These are phyloP conservation scores for Escarpia spicata DNA, from an alignment of 2,888 invertebrate genomes.

Conservation along the genomic window DNA sequence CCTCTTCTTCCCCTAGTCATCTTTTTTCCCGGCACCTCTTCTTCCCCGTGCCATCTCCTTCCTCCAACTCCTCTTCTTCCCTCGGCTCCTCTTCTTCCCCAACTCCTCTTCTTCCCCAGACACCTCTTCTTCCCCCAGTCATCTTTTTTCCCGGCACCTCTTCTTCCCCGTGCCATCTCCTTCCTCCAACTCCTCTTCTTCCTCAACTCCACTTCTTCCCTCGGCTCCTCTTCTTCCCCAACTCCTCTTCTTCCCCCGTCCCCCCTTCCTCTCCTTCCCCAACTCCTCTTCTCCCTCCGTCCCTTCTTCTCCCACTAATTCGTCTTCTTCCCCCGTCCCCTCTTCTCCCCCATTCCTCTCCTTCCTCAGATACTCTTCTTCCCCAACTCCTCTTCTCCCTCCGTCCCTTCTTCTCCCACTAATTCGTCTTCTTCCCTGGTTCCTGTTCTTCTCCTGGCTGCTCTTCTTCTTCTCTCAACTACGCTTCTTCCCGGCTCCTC, in stretches of 20 bases:
- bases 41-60: background rate
- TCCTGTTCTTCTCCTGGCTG: too few species aligned
- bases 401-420: background rate
- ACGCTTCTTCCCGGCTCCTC: too few species aligned
- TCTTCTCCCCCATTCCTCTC: background rate
- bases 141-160: background rate
- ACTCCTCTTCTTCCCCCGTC: background rate
- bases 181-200: background rate
- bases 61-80: background rate
- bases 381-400: background rate
- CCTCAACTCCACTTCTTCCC: background rate
- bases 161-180: background rate
- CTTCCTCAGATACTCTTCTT: background rate
- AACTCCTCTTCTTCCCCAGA: background rate
- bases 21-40: background rate
- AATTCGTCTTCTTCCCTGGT: background rate
- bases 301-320: background rate
- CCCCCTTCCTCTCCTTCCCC: background rate
- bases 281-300: background rate
- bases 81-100: background rate
- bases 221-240: background rate
- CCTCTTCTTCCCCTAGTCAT: background rate
- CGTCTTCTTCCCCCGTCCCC: background rate
- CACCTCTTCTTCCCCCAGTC: background rate
- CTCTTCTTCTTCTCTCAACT: too few species aligned